Percentiles rank a stretch among this genome's conserved stretches.
Evolutionary conservation across 2,888 invertebrate species (phyloP).

Genomic region (Megastigmus dorsalis): DNA sequence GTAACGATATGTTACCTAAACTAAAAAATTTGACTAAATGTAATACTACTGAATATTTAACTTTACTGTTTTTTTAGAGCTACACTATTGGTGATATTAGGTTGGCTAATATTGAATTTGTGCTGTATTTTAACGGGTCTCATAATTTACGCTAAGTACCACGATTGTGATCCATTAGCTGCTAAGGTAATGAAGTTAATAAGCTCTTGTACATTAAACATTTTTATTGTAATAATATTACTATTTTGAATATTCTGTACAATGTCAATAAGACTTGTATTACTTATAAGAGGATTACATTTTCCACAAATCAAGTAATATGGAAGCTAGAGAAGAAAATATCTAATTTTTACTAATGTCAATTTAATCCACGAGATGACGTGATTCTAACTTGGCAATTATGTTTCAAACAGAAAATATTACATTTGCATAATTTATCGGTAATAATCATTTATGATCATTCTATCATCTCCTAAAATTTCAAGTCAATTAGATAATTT

Average conservation of each 20-base stretch:
- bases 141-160: constrained; percentile 80
- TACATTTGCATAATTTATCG: no score
- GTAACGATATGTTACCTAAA: constrained; percentile 10
- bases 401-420: no score
- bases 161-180: constrained; percentile 80
- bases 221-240: background rate
- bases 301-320: no score
- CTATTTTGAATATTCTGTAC: background rate
- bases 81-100: constrained; percentile 72
- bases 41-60: background rate
- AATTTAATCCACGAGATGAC: no score
- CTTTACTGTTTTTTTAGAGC: constrained; percentile 63
- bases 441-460: no score
- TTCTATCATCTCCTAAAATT: no score
- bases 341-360: no score
- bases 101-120: constrained; percentile 77
- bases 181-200: constrained; percentile 72
- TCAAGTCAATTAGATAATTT: no score
- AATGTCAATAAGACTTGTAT: background rate
- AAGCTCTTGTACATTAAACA: background rate
- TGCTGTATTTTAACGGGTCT: constrained; percentile 79
- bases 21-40: no score
- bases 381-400: no score
- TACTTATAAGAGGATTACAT: no score
- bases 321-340: no score